Conservation (phyloP, 2,113 vertebrate species). For the Odontophorus gujanensis region DNA sequence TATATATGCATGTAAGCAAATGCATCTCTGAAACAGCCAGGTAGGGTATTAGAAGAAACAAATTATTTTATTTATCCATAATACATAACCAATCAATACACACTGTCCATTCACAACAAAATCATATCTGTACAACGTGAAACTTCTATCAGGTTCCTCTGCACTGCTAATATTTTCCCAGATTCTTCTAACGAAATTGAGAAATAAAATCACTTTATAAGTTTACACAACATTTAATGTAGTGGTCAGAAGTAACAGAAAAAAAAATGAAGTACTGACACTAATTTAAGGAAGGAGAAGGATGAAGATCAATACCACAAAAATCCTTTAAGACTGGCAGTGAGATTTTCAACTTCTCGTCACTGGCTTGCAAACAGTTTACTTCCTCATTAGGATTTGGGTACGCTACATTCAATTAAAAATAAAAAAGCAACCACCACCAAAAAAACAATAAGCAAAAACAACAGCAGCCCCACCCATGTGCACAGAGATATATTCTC, state of each 20-base stretch:
- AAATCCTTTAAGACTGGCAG: not conserved
- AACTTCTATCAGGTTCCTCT: not conserved
- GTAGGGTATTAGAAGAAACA: not conserved
- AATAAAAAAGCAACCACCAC: not conserved
- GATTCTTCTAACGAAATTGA: not conserved
- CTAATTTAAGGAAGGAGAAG: not conserved
- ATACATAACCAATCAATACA: slow-evolving; percentile 19
- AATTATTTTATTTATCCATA: not conserved
- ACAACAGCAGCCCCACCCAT: not conserved
- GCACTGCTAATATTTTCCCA: not conserved
- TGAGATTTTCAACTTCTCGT: not conserved
- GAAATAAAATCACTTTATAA: slow-evolving; percentile 3
- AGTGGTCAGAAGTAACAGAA: not conserved
- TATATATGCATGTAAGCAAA: slow-evolving; percentile 14
- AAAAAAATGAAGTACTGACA: not conserved
- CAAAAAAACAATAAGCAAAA: not conserved
- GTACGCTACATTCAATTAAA: not conserved
- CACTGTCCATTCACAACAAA: not conserved
- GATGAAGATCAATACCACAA: not conserved
- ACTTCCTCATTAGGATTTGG: not conserved
- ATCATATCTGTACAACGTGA: not conserved
- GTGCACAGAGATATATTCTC: not conserved
- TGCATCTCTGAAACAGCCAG: not conserved
- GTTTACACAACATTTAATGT: not conserved
- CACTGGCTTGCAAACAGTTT: not conserved